These are phyloP conservation scores for Ranitomeya imitator DNA, from an alignment of 2,113 vertebrate genomes.

Conservation along the genomic window DNA sequence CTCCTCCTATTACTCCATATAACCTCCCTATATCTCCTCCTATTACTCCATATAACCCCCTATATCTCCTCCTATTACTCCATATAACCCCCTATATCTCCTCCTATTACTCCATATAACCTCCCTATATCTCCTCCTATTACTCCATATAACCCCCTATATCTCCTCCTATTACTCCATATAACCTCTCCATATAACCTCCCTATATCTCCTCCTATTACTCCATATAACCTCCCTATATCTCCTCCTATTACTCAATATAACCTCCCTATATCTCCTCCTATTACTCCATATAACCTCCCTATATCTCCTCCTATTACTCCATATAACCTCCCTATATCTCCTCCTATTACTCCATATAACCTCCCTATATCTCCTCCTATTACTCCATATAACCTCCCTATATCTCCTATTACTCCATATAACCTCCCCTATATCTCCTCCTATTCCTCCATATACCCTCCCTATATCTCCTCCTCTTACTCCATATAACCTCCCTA, in stretches of 20 bases:
- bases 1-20: not conserved
- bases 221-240: slow-evolving; percentile 5
- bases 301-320: not conserved
- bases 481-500: no score
- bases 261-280: not conserved
- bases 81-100: not conserved
- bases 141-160: slow-evolving; percentile 6
- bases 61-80: slow-evolving; percentile 11
- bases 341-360: slow-evolving; percentile 23
- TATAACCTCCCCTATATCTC: not conserved
- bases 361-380: not conserved
- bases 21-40: not conserved
- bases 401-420: not conserved
- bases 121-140: slow-evolving; percentile 1
- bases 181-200: slow-evolving; percentile 1
- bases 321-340: slow-evolving; percentile 20
- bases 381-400: not conserved
- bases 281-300: slow-evolving; percentile 13
- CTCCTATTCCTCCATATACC: not conserved
- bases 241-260: slow-evolving; percentile 4
- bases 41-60: not conserved
- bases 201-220: not conserved
- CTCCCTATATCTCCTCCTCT: no score
- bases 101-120: slow-evolving; percentile 5
- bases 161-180: slow-evolving; percentile 19